Percentiles rank a stretch among this genome's conserved stretches.
Evolutionary conservation across 2,888 invertebrate genomes (phyloP).

Genomic region (Drosophila demipolita): DNA sequence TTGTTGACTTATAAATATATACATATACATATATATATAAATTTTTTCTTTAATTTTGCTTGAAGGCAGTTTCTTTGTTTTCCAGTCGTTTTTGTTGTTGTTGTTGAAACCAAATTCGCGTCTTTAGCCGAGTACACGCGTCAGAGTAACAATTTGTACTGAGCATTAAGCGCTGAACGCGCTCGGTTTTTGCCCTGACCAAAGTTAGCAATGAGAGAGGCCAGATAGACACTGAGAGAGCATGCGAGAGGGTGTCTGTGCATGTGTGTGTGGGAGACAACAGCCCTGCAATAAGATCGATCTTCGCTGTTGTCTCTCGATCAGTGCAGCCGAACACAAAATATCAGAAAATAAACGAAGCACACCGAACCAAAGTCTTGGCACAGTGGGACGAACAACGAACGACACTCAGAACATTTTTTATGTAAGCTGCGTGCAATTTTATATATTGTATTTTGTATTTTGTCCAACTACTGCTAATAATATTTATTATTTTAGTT

Average conservation of each 20-base stretch:
- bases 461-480: background rate
- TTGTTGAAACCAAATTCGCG: constrained; percentile 46
- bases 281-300: constrained; percentile 68
- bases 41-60: constrained; percentile 31
- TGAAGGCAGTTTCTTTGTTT: constrained; percentile 70
- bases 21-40: background rate
- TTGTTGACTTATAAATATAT: constrained; percentile 24
- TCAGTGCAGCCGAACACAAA: constrained; percentile 35
- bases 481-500: background rate
- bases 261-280: constrained; percentile 17
- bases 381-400: constrained; percentile 39
- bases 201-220: constrained; percentile 18
- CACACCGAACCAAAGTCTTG: constrained; percentile 25
- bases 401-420: background rate
- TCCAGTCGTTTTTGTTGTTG: constrained; percentile 41
- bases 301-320: constrained; percentile 43
- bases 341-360: constrained; percentile 19
- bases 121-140: constrained; percentile 57
- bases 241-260: background rate
- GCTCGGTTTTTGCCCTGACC: constrained; percentile 60
- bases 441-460: background rate
- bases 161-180: constrained; percentile 46
- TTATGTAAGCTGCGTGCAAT: background rate
- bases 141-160: constrained; percentile 67
- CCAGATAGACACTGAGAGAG: background rate